Percentiles rank a stretch among this genome's conserved stretches.
These are phyloP conservation scores for Anthophora plumipes DNA, from an alignment of 2,888 invertebrate genomes.

Conservation along the genomic window DNA sequence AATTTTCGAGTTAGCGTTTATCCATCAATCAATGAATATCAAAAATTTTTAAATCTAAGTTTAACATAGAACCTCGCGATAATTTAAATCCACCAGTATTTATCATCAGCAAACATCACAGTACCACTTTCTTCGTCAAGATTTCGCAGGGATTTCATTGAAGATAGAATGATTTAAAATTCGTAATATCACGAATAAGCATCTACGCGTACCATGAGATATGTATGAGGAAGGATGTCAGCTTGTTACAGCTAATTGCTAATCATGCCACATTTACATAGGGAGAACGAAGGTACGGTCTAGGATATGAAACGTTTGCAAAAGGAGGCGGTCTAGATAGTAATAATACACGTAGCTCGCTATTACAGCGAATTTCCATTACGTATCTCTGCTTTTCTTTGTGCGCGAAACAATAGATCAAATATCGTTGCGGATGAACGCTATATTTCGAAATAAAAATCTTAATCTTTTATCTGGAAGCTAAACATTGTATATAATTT, in stretches of 20 bases:
- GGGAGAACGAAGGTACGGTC: constrained; percentile 33
- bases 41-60: no score
- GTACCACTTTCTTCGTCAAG: neutral
- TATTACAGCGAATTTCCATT: constrained; percentile 52
- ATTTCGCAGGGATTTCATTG: no score
- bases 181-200: constrained; percentile 21
- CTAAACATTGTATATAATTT: neutral
- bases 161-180: constrained; percentile 31
- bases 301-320: constrained; percentile 33
- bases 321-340: constrained; percentile 21
- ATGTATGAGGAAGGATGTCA: constrained; percentile 56
- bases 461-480: neutral
- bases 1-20: no score
- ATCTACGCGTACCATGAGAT: constrained; percentile 31
- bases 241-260: constrained; percentile 73
- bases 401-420: neutral
- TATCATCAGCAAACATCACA: neutral
- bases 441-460: neutral
- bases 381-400: constrained; percentile 8
- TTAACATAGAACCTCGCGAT: no score
- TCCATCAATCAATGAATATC: no score
- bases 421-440: neutral
- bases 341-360: constrained; percentile 31
- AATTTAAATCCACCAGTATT: neutral
- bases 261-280: constrained; percentile 70